Evolutionary conservation across 2,113 vertebrate species (phyloP).

Genomic region (Poecile atricapillus): DNA sequence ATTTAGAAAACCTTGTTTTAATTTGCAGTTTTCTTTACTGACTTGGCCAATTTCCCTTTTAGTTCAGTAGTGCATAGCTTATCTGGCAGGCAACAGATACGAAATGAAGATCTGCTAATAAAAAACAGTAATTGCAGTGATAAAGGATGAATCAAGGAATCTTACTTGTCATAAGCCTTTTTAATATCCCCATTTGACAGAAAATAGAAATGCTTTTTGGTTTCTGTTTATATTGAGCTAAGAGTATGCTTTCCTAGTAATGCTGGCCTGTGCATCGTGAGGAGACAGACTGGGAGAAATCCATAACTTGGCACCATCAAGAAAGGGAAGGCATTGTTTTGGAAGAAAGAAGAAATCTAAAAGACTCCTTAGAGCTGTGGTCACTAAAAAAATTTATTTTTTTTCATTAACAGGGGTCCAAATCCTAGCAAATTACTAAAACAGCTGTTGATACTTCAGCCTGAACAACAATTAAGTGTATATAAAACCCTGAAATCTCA

Average conservation of each 20-base stretch:
- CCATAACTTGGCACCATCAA: not conserved
- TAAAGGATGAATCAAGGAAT: not conserved
- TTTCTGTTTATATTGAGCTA: not conserved
- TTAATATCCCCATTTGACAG: not conserved
- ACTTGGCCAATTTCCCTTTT: not conserved
- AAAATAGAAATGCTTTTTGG: not conserved
- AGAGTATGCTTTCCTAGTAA: not conserved
- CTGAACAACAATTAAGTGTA: slow-evolving; percentile 89
- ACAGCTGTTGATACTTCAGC: slow-evolving; percentile 90
- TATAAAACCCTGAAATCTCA: slow-evolving; percentile 87
- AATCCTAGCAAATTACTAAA: slow-evolving; percentile 95
- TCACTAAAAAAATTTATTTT: not conserved
- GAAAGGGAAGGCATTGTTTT: not conserved
- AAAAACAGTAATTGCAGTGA: not conserved
- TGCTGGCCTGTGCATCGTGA: not conserved
- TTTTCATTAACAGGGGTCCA: slow-evolving; percentile 81
- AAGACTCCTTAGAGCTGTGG: not conserved
- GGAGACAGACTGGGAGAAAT: not conserved
- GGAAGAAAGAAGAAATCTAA: not conserved
- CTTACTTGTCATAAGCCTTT: not conserved
- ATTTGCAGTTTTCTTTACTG: not conserved
- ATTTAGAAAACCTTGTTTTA: not conserved
- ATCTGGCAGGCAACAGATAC: not conserved
- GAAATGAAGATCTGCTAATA: not conserved
- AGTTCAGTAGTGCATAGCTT: not conserved